Evolutionary conservation across 2,113 vertebrate species (phyloP), one percentile per base, ranked within the genome.

Genomic region (Saccopteryx bilineata): DNA sequence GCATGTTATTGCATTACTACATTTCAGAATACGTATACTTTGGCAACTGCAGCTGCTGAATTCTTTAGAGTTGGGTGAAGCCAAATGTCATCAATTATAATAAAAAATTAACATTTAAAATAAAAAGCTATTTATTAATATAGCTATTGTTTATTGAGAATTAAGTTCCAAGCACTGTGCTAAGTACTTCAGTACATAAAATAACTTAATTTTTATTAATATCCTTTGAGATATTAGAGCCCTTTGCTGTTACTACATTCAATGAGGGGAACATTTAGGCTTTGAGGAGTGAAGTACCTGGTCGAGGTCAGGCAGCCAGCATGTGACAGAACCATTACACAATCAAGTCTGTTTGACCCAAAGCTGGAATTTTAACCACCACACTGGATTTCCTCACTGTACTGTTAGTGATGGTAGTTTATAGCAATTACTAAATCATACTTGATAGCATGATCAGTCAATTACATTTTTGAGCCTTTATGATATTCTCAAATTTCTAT

Each of bases 391-490:
- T 61, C 24, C 74, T 85, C 28, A 58, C 9, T 18, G 7, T 3
- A 48, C 13, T 31, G 60, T 11, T 61, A 6, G 9, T 15, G 19
- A n/a, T 58, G 63, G 31, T 74, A 68, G 18, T 60, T 80, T 76
- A 74, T 15, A 54, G 23, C 19, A 93, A 46, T 87, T 66, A 39
- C 46, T 33, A 54, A 93, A 23, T 69, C 31, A 60, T 63, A 68
- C 54, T 54, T 60, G 18, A 74, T 12, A 90, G 5, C 46, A 46
- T 71, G 63, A 23, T 58, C 63, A 48, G 76, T 74, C 71, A 60
- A 56, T 91, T 83, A 80, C 56, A 71, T 71, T 89, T 69, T 61
- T 48, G 11, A 89, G 31, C 31, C 69, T 24, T 89, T 92, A 61
- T 69, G 61, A 72, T 28, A 50, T 26, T 61, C 12, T 28, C 39